Percentiles rank a stretch among this genome's conserved stretches.
Conservation (phyloP, 2,888 invertebrate genomes). For the Argyresthia albistria region DNA sequence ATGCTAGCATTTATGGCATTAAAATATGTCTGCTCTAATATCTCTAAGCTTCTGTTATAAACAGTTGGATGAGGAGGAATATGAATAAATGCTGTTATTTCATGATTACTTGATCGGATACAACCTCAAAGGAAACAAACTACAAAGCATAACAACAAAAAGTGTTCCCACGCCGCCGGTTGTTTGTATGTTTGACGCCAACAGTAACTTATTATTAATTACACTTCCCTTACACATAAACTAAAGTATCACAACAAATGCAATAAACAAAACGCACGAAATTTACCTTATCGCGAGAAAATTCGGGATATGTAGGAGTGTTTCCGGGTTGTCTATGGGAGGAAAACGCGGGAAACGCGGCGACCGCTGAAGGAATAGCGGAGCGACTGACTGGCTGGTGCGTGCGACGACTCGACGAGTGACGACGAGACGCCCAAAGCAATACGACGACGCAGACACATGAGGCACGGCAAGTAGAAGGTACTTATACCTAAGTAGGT, state of each 20-base stretch:
- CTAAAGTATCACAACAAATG: constrained; percentile 12
- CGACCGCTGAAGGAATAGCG: constrained; percentile 30
- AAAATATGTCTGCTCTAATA: too few relatives aligned
- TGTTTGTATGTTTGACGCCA: too few relatives aligned
- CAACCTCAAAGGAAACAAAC: neutral
- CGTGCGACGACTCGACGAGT: neutral
- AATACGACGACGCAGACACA: too few relatives aligned
- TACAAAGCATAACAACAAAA: neutral
- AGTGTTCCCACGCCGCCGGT: neutral
- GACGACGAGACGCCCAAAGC: constrained; percentile 1
- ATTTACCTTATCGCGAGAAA: constrained; percentile 47
- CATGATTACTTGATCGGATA: neutral
- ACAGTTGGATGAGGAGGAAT: too few relatives aligned
- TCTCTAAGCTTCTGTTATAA: too few relatives aligned
- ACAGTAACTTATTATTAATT: too few relatives aligned
- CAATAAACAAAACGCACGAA: constrained; percentile 13
- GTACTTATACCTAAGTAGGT: neutral
- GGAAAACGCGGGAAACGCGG: constrained; percentile 41
- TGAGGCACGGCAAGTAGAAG: too few relatives aligned
- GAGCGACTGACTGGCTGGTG: constrained; percentile 30
- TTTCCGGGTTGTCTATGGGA: constrained; percentile 26
- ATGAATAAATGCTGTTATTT: neutral
- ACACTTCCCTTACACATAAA: neutral
- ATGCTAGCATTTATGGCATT: too few relatives aligned
- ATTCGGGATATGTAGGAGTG: constrained; percentile 22